phyloP scores from a whole-genome alignment of 2,113 vertebrate species.

The Cottus gobio region DNA sequence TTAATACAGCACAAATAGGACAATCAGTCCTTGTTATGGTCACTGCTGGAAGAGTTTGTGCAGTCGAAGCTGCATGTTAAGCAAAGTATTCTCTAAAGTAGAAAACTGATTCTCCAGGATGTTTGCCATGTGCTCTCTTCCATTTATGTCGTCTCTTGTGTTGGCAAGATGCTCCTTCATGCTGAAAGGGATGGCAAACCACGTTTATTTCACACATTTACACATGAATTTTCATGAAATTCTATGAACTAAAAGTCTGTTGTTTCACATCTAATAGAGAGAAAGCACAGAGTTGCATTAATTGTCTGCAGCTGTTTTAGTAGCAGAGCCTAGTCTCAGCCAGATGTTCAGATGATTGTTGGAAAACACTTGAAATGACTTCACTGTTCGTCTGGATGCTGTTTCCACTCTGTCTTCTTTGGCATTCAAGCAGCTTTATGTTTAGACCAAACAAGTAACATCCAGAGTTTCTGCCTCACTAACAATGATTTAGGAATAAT shows the following conservation, averaged over 20 bases:
- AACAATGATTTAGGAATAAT: conserved; percentile 20
- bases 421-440: conserved; percentile 9
- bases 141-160: conserved; percentile 65
- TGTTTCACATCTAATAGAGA: background rate
- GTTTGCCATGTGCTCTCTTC: conserved; percentile 62
- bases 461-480: conserved; percentile 2
- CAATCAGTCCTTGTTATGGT: conserved; percentile 3
- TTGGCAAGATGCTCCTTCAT: conserved; percentile 75
- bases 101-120: conserved; percentile 78
- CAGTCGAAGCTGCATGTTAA: conserved; percentile 75
- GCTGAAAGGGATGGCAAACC: conserved; percentile 58
- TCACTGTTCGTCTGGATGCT: conserved; percentile 28
- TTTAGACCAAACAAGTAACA: conserved; percentile 24
- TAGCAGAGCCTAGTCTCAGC: conserved; percentile 20
- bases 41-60: conserved; percentile 71
- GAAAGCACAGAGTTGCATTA: background rate
- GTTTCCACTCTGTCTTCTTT: conserved; percentile 35
- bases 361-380: conserved; percentile 47
- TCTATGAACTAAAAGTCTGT: background rate
- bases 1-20: conserved; percentile 23
- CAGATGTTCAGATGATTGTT: conserved; percentile 45
- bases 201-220: conserved; percentile 6
- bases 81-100: conserved; percentile 74
- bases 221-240: background rate
- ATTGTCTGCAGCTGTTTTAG: background rate